Percentiles rank a stretch among this genome's conserved stretches.
Conservation (phyloP, 2,888 invertebrate genomes). For the Coleophora flavipennella region DNA sequence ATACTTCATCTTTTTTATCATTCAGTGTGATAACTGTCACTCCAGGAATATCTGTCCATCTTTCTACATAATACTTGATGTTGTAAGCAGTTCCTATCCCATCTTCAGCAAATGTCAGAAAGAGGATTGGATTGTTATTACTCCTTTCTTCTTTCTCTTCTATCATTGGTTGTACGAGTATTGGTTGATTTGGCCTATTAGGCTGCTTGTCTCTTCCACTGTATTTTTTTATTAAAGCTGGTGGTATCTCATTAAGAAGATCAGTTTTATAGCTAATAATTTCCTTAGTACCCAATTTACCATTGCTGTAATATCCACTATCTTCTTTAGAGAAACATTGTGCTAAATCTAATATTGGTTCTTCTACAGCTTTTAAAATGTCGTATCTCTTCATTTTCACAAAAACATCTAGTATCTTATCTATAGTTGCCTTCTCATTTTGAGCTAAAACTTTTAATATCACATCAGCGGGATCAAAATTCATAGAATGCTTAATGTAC, state of each 20-base stretch:
- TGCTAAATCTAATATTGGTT: constrained; percentile 44
- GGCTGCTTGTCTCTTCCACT: constrained; percentile 33
- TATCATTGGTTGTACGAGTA: constrained; percentile 22
- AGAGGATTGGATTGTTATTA: constrained; percentile 47
- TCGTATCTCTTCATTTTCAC: constrained; percentile 64
- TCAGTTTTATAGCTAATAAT: constrained; percentile 48
- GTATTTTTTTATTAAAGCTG: constrained; percentile 47
- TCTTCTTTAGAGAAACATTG: constrained; percentile 55
- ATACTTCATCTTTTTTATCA: constrained; percentile 62
- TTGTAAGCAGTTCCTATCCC: constrained; percentile 58
- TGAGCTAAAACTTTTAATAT: constrained; percentile 68
- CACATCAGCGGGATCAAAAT: constrained; percentile 67
- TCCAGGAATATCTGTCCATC: constrained; percentile 49
- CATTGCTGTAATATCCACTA: constrained; percentile 56
- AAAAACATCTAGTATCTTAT: constrained; percentile 63
- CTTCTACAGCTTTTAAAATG: constrained; percentile 61
- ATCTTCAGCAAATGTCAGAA: constrained; percentile 70
- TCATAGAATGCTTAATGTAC: constrained; percentile 68
- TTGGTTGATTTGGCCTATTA: constrained; percentile 34
- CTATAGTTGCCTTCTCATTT: constrained; percentile 64
- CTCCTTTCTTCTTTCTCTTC: constrained; percentile 25
- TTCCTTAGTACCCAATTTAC: constrained; percentile 41
- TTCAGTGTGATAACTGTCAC: constrained; percentile 56
- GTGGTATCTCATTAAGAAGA: constrained; percentile 48
- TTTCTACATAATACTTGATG: constrained; percentile 58